Conservation (phyloP, 2,888 invertebrate genomes). For the Capitulum mitella region DNA sequence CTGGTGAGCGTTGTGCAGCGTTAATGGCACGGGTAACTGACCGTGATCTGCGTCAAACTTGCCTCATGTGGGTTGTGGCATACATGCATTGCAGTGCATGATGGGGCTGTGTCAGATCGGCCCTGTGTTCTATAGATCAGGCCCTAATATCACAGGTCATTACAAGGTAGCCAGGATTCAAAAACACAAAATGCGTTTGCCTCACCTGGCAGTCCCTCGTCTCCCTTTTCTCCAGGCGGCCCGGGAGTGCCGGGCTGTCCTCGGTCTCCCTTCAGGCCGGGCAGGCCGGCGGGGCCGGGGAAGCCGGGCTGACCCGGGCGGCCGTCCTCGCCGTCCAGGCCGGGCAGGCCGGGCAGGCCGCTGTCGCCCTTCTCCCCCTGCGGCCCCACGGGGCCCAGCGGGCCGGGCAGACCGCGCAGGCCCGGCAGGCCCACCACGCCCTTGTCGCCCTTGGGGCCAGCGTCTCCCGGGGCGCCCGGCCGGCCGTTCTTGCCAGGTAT, state of each 20-base stretch:
- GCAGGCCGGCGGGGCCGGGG: constrained; percentile 35
- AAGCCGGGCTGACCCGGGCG: constrained; percentile 39
- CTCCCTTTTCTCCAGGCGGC: constrained; percentile 35
- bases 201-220: constrained; percentile 37
- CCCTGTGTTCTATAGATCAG: no score
- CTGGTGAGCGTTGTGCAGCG: no score
- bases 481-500: constrained; percentile 51
- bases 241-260: constrained; percentile 38
- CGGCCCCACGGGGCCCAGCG: constrained; percentile 44
- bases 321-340: constrained; percentile 42
- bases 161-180: no score
- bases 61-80: no score
- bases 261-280: constrained; percentile 38
- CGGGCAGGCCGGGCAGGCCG: constrained; percentile 44
- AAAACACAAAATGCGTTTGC: no score
- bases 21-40: no score
- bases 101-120: no score
- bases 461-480: constrained; percentile 57
- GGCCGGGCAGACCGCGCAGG: constrained; percentile 35
- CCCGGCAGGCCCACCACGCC: constrained; percentile 42
- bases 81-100: no score
- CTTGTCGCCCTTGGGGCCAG: constrained; percentile 65
- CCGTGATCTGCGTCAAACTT: no score
- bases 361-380: constrained; percentile 52
- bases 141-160: no score